Percentiles rank a stretch among this genome's conserved stretches.
Conservation (phyloP, 1,140 invertebrate species). For the Popillia japonica region DNA sequence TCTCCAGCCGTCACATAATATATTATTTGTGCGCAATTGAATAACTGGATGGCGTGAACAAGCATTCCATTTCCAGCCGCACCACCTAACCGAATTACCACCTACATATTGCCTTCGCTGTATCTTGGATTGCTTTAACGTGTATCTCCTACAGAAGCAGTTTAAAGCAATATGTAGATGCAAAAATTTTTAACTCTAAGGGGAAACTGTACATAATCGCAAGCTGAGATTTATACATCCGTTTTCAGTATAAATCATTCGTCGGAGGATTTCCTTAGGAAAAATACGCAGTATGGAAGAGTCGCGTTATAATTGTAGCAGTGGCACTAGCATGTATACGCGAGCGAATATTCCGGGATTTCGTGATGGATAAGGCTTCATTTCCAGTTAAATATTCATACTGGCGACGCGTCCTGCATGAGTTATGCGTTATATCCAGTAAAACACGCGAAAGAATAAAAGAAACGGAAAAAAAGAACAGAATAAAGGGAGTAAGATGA, state of each 20-base stretch:
- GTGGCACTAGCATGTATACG: neutral
- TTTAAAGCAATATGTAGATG: neutral
- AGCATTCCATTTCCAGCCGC: neutral
- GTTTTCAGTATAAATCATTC: slow-evolving; percentile 23
- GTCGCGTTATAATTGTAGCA: slow-evolving; percentile 27
- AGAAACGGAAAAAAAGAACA: neutral
- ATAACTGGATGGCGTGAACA: neutral
- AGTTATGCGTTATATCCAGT: slow-evolving; percentile 19
- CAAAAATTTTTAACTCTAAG: slow-evolving; percentile 3
- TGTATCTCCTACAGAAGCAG: neutral
- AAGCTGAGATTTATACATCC: neutral
- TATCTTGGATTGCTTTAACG: neutral
- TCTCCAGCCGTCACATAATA: neutral
- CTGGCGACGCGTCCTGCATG: slow-evolving; percentile 15
- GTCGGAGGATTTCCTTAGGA: neutral
- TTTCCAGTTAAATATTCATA: slow-evolving; percentile 32
- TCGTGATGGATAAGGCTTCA: slow-evolving; percentile 13
- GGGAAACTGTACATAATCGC: slow-evolving; percentile 3
- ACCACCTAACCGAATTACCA: neutral
- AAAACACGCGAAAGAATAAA: slow-evolving; percentile 3
- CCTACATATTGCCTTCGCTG: neutral
- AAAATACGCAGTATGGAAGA: slow-evolving; percentile 8
- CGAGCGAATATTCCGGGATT: slow-evolving; percentile 8
- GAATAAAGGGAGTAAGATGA: neutral
- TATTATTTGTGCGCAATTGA: neutral